These are phyloP conservation scores for Aphaenogaster rudis DNA, from an alignment of 1,140 invertebrate genomes.

Conservation along the genomic window DNA sequence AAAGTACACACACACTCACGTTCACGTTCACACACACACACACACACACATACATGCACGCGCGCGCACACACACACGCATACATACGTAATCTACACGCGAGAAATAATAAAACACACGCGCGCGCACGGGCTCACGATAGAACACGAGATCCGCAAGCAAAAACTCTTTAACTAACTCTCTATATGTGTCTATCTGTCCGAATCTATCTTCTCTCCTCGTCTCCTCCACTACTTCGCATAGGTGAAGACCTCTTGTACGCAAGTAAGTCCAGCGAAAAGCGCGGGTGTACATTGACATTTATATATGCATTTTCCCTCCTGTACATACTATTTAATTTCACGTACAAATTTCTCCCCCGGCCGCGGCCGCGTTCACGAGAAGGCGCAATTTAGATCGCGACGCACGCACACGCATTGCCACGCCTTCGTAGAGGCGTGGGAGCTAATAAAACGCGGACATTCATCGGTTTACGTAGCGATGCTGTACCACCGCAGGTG, in stretches of 20 bases:
- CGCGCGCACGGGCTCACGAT: conserved; percentile 48
- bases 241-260: conserved; percentile 87
- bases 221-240: conserved; percentile 82
- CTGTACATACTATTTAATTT: conserved; percentile 53
- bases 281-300: conserved; percentile 68
- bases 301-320: conserved; percentile 62
- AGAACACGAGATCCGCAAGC: conserved; percentile 55
- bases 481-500: conserved; percentile 70
- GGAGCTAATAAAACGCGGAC: conserved; percentile 42
- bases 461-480: conserved; percentile 71
- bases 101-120: conserved; percentile 31
- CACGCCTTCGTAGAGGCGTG: conserved; percentile 40
- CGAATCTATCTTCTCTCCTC: conserved; percentile 82
- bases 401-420: conserved; percentile 33
- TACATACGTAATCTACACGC: conserved; percentile 20
- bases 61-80: conserved; percentile 27
- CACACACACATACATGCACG: conserved; percentile 10
- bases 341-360: conserved; percentile 23
- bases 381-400: conserved; percentile 48
- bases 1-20: conserved; percentile 7
- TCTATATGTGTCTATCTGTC: conserved; percentile 86
- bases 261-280: conserved; percentile 83
- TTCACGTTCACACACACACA: conserved; percentile 8
- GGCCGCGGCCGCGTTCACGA: conserved; percentile 51
- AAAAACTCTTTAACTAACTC: conserved; percentile 81